Percentiles rank a stretch among this genome's conserved stretches.
phyloP scores from a whole-genome alignment of 2,888 invertebrate species.

The Fabriciana adippe region DNA sequence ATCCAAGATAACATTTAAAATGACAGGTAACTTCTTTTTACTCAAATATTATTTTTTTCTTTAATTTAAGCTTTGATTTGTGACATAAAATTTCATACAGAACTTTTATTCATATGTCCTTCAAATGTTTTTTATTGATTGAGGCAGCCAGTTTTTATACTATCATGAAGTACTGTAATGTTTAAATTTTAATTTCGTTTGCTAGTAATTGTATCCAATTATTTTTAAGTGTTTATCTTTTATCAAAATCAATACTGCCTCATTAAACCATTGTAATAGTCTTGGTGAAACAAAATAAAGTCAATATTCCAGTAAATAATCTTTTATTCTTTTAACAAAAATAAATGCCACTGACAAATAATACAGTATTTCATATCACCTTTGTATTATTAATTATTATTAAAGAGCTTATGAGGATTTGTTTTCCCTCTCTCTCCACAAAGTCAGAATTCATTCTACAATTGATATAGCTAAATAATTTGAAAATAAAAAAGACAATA shows the following conservation, averaged over 20 bases:
- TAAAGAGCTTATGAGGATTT: background rate
- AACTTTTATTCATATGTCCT: too few species aligned
- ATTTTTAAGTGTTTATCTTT: background rate
- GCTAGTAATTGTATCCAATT: background rate
- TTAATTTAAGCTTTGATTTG: too few species aligned
- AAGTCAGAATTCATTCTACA: too few species aligned
- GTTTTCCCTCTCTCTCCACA: too few species aligned
- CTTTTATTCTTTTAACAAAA: constrained; percentile 30
- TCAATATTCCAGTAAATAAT: constrained; percentile 32
- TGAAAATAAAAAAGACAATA: too few species aligned
- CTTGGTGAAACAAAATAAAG: constrained; percentile 30
- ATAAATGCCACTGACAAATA: constrained; percentile 8
- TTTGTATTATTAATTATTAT: background rate
- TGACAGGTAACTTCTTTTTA: background rate
- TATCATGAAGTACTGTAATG: constrained; percentile 3
- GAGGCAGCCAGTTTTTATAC: background rate
- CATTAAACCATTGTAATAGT: constrained; percentile 7
- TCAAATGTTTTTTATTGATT: background rate
- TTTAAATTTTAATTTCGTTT: background rate
- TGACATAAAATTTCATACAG: too few species aligned
- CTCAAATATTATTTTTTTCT: background rate
- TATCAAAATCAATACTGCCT: background rate
- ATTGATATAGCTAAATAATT: too few species aligned
- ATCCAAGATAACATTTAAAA: constrained; percentile 1
- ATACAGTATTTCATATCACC: background rate